phyloP scores from a whole-genome alignment of 2,797 vertebrate species.

The Tinamus major region DNA sequence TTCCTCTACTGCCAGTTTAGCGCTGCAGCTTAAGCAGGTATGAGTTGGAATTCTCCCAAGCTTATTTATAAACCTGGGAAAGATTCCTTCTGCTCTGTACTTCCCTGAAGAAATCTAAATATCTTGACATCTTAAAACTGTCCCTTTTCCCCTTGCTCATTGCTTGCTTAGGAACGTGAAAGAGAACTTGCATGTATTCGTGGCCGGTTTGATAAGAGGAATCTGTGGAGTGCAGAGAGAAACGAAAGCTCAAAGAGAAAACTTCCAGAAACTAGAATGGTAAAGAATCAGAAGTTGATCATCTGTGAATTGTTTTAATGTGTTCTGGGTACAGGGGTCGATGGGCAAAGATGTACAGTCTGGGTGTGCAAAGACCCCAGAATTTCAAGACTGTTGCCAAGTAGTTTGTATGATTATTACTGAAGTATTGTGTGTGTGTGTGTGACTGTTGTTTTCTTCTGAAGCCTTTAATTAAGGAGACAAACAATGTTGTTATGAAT shows the following conservation, averaged over 20 bases:
- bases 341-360: neutral
- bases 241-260: slow-evolving; percentile 70
- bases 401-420: neutral
- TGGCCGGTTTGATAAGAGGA: slow-evolving; percentile 87
- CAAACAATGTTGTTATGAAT: neutral
- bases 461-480: neutral
- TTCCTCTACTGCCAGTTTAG: slow-evolving; percentile 86
- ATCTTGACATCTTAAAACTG: neutral
- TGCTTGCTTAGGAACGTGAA: slow-evolving; percentile 87
- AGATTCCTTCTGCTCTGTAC: neutral
- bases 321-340: neutral
- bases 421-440: neutral
- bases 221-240: slow-evolving; percentile 81
- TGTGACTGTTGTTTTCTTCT: neutral
- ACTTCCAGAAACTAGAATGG: slow-evolving; percentile 70
- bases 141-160: neutral
- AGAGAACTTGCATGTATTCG: slow-evolving; percentile 90
- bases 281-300: slow-evolving; percentile 42
- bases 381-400: fast-evolving
- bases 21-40: slow-evolving; percentile 91
- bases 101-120: neutral
- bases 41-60: neutral
- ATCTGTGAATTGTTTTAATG: neutral
- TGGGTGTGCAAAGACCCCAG: neutral
- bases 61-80: neutral